Conservation (phyloP, 2,113 vertebrate species). For the Macrotis lagotis region DNA sequence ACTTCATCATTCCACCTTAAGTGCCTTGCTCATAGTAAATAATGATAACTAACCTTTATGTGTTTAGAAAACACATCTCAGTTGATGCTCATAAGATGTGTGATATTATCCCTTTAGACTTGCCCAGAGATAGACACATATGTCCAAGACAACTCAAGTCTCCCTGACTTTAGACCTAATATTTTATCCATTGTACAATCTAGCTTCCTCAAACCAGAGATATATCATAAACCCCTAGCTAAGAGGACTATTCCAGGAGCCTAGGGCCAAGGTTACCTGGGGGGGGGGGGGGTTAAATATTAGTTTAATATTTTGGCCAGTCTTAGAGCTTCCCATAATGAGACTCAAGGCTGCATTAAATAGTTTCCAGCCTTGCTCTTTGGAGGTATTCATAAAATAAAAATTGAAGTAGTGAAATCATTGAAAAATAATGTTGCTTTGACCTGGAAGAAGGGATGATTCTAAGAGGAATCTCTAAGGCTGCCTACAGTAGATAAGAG, state of each 20-base stretch:
- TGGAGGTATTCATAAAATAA: neutral
- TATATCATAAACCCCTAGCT: neutral
- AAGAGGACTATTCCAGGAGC: neutral
- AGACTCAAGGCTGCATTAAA: neutral
- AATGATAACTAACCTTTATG: neutral
- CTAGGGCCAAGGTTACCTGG: neutral
- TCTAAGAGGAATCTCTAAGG: constrained; percentile 22
- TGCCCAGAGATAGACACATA: neutral
- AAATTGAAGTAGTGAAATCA: neutral
- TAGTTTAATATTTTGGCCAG: neutral
- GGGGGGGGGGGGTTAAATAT: neutral
- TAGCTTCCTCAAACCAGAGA: neutral
- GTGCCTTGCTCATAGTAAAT: neutral
- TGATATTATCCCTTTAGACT: neutral
- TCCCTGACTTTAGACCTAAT: neutral
- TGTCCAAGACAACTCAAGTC: neutral
- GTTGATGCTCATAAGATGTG: no score
- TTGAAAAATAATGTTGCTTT: neutral
- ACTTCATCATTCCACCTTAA: no score
- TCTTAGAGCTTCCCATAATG: neutral
- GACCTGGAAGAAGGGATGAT: neutral
- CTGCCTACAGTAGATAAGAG: neutral
- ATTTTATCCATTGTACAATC: neutral
- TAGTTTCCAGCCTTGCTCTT: neutral
- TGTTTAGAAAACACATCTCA: neutral